Percentiles rank a stretch among this genome's conserved stretches.
These are phyloP conservation scores for Ceyx cyanopectus DNA, from an alignment of 2,113 vertebrate species.

Conservation along the genomic window DNA sequence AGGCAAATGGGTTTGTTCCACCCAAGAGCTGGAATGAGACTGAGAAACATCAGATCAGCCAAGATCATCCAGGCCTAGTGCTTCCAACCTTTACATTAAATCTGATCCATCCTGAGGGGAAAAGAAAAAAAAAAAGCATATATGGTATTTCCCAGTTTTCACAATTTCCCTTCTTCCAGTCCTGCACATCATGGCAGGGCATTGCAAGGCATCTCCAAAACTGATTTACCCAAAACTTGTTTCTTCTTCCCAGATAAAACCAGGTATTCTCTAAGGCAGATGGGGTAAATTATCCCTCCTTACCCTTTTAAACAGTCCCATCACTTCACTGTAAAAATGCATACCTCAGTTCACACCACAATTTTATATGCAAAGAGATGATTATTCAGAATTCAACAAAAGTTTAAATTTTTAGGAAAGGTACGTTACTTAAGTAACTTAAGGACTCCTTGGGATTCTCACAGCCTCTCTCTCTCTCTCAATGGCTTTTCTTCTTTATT, in stretches of 20 bases:
- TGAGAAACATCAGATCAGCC: not conserved
- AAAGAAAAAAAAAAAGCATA: not conserved
- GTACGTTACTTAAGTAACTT: not conserved
- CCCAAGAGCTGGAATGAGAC: not conserved
- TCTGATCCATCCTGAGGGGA: not conserved
- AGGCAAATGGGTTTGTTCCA: not conserved
- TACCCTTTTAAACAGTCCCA: not conserved
- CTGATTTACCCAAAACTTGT: not conserved
- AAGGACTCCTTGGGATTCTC: not conserved
- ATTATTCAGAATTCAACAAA: not conserved
- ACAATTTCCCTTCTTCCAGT: not conserved
- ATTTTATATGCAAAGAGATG: not conserved
- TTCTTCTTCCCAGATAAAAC: not conserved
- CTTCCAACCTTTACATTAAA: not conserved
- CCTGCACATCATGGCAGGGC: not conserved
- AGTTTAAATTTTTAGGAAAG: not conserved
- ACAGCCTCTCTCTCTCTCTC: not conserved
- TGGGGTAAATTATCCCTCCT: not conserved
- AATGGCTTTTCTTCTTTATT: not conserved
- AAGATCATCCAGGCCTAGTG: not conserved
- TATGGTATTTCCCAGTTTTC: fast-evolving
- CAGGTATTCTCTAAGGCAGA: not conserved
- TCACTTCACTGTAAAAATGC: not conserved
- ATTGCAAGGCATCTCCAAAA: not conserved
- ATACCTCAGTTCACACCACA: not conserved